A percentile compares a stretch with the other conserved stretches of the same genome.
phyloP scores from a whole-genome alignment of 2,888 invertebrate genomes.

The Lymantria dispar region DNA sequence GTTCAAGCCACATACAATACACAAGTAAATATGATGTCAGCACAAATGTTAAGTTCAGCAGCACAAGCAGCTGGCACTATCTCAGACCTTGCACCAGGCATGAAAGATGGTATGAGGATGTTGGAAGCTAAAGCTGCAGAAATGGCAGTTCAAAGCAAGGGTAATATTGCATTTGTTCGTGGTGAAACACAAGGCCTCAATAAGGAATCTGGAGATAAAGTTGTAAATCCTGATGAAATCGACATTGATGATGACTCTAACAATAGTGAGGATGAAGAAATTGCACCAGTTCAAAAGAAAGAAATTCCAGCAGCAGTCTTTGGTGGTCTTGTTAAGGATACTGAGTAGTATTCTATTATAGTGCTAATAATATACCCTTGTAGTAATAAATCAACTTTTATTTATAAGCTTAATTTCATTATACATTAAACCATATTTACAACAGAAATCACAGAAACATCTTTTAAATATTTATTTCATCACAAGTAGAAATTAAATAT shows the following conservation, averaged over 20 bases:
- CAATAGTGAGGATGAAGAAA: constrained; percentile 84
- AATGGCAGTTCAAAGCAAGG: constrained; percentile 81
- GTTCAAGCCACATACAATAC: constrained; percentile 99
- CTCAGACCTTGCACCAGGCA: constrained; percentile 88
- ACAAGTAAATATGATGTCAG: constrained; percentile 99
- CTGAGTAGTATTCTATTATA: constrained; percentile 25
- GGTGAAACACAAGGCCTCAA: constrained; percentile 91
- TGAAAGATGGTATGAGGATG: constrained; percentile 93
- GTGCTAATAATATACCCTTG: constrained; percentile 18
- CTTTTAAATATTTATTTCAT: constrained; percentile 33
- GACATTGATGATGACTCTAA: constrained; percentile 90
- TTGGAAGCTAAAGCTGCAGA: constrained; percentile 92
- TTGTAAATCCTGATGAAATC: constrained; percentile 94
- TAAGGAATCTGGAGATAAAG: constrained; percentile 84
- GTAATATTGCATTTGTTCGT: constrained; percentile 92
- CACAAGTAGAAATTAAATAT: constrained; percentile 7
- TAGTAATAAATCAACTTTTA: constrained; percentile 56
- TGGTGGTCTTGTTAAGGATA: constrained; percentile 85
- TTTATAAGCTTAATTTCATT: constrained; percentile 56
- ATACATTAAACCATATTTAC: constrained; percentile 62
- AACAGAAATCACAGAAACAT: constrained; percentile 67
- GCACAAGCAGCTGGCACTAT: constrained; percentile 85
- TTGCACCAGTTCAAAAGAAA: constrained; percentile 91
- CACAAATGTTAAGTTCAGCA: constrained; percentile 95
- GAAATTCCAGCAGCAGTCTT: constrained; percentile 95